Evolutionary conservation across 1,140 invertebrate species (phyloP), one percentile per base, ranked within the genome.

Genomic region (Microplitis mediator): DNA sequence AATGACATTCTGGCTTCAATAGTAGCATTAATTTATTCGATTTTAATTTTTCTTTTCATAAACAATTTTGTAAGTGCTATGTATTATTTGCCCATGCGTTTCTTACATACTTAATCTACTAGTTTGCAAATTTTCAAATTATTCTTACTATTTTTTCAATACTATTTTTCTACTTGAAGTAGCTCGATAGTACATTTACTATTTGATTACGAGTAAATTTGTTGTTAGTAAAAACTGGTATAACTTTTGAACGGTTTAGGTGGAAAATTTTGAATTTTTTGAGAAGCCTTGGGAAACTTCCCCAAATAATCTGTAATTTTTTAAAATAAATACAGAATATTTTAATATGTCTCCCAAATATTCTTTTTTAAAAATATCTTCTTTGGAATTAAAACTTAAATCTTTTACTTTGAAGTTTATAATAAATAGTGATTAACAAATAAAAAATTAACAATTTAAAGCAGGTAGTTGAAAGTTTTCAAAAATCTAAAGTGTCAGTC

Each of bases 171-270:
- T 31, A 31, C 6, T 60, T 32, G 14, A 60, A 32, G 4, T 31
- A 9, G 14, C 5, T 11, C 31, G 5, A 60, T 31, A 60, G 14
- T 16, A 60, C 11, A 0, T 23, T 60, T 60, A 31, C 56, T 6
- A 60, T 60, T 23, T 60, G 31, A 60, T 16, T 60, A 60, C 56
- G 31, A 31, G 56, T 60, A 8, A 60, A 60, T 60, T 60, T 60
- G 4, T 60, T 60, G 4, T 4, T 31, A 31, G 0, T 60, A 31
- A n/a, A n/a, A n/a, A n/a, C n/a, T n/a, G n/a, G n/a, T n/a, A n/a
- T n/a, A n/a, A n/a, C n/a, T n/a, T n/a, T 60, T 60, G 0, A 60
- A 60, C 51, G 14, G 14, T 8, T 13, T 54, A 1, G 51, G 9
- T 0, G n/a, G n/a, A 52, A n/a, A 16, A 54, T 16, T 13, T 13